Evolutionary conservation across 35 echinoderm and acorn worm species (phyloP).

Genomic region (Lytechinus variegatus): DNA sequence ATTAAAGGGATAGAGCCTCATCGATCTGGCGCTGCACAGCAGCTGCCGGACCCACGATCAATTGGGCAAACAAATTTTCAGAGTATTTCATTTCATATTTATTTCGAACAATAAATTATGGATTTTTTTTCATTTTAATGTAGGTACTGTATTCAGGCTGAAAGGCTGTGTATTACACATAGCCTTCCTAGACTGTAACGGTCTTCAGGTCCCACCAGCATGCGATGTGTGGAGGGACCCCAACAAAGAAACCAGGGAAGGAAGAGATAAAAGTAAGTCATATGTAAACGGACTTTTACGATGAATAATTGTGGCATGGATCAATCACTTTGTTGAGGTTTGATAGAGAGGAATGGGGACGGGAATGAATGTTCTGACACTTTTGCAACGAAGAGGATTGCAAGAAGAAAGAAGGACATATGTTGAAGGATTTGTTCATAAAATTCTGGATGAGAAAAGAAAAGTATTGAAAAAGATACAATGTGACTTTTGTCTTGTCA

Average conservation of each 20-base stretch:
- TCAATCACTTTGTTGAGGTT: neutral
- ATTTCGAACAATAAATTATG: too few species aligned
- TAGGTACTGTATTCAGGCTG: conserved; percentile 94
- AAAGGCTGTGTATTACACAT: conserved; percentile 84
- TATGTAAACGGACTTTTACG: too few species aligned
- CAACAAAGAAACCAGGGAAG: conserved; percentile 78
- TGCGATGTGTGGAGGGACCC: conserved; percentile 89
- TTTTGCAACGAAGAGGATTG: too few species aligned
- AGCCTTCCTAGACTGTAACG: conserved; percentile 89
- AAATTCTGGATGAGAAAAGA: neutral
- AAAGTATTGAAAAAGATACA: too few species aligned
- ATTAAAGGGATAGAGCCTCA: too few species aligned
- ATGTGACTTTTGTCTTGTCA: too few species aligned
- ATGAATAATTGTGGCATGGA: too few species aligned
- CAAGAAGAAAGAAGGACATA: neutral
- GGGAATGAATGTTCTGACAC: neutral
- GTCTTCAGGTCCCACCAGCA: conserved; percentile 68
- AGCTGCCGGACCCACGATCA: too few species aligned
- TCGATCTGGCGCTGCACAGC: too few species aligned
- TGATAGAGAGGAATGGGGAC: neutral
- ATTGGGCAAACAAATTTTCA: too few species aligned
- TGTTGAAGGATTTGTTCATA: neutral
- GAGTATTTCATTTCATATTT: too few species aligned
- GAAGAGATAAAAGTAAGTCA: conserved; percentile 84
- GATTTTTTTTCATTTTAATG: neutral